Evolutionary conservation across 2,888 invertebrate species (phyloP).

Genomic region (Bruchidius siliquastri): DNA sequence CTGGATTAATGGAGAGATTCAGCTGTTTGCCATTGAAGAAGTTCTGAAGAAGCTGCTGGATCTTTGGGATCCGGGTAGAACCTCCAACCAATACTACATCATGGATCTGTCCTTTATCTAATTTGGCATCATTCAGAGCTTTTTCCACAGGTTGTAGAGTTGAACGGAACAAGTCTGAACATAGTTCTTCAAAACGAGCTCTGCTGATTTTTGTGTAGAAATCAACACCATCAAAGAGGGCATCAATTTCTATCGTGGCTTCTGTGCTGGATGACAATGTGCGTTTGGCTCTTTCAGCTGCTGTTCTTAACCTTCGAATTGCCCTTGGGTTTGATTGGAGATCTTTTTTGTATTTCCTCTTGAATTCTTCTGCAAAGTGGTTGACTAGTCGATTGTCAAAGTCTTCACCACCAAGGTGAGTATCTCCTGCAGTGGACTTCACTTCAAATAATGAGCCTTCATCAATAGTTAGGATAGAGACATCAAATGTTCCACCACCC

Average conservation of each 20-base stretch:
- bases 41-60: constrained; percentile 68
- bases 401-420: constrained; percentile 76
- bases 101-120: constrained; percentile 71
- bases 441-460: constrained; percentile 81
- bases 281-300: constrained; percentile 76
- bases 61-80: constrained; percentile 74
- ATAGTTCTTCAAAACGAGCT: constrained; percentile 73
- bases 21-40: constrained; percentile 61
- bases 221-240: constrained; percentile 68
- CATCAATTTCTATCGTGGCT: constrained; percentile 71
- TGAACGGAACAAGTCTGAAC: constrained; percentile 62
- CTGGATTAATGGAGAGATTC: constrained; percentile 43
- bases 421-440: constrained; percentile 78
- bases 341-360: constrained; percentile 68
- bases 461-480: constrained; percentile 77
- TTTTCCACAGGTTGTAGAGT: constrained; percentile 68
- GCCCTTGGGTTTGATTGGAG: constrained; percentile 57
- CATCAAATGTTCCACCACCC: constrained; percentile 70
- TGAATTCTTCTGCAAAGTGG: constrained; percentile 63
- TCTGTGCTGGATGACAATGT: constrained; percentile 74
- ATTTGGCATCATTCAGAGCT: constrained; percentile 69
- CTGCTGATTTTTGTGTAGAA: constrained; percentile 70
- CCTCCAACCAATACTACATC: constrained; percentile 80
- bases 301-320: constrained; percentile 65
- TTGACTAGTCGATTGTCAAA: constrained; percentile 55